These are phyloP conservation scores for Sycophaga agraensis DNA, from an alignment of 1,140 invertebrate species.

Conservation along the genomic window DNA sequence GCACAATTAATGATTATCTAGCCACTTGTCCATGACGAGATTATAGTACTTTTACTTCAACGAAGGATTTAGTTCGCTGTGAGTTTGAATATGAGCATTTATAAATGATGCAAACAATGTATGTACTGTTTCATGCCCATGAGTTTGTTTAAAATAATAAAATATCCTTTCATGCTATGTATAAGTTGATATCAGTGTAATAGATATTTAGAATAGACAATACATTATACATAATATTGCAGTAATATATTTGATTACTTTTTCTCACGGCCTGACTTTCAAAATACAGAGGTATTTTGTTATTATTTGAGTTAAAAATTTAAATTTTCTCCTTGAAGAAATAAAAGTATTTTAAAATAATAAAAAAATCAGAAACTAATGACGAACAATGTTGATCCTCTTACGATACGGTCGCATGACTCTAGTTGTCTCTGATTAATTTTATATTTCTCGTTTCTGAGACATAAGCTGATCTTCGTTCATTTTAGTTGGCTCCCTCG, in stretches of 20 bases:
- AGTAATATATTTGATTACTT: too few species aligned
- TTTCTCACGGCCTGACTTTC: too few species aligned
- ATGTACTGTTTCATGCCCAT: too few species aligned
- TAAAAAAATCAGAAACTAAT: slow-evolving; percentile 16
- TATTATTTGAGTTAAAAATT: neutral
- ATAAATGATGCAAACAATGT: too few species aligned
- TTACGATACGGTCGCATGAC: slow-evolving; percentile 7
- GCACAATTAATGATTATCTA: slow-evolving; percentile 8
- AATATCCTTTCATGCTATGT: too few species aligned
- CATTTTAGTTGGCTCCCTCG: slow-evolving; percentile 17
- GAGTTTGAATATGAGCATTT: too few species aligned
- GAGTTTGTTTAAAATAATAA: too few species aligned
- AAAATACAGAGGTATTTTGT: too few species aligned
- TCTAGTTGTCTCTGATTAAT: slow-evolving; percentile 14
- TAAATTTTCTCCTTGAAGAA: too few species aligned
- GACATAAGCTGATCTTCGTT: slow-evolving; percentile 19
- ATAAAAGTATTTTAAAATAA: neutral
- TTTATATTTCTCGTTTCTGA: slow-evolving; percentile 8
- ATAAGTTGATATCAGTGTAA: too few species aligned
- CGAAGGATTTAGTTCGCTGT: slow-evolving; percentile 4
- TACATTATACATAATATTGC: too few species aligned
- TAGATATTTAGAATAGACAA: too few species aligned
- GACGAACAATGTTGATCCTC: slow-evolving; percentile 7
- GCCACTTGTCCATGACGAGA: slow-evolving; percentile 7
- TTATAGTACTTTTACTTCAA: neutral